A percentile compares a stretch with the other conserved stretches of the same genome.
Evolutionary conservation across 2,888 invertebrate species (phyloP).

Genomic region (Dugesia japonica): DNA sequence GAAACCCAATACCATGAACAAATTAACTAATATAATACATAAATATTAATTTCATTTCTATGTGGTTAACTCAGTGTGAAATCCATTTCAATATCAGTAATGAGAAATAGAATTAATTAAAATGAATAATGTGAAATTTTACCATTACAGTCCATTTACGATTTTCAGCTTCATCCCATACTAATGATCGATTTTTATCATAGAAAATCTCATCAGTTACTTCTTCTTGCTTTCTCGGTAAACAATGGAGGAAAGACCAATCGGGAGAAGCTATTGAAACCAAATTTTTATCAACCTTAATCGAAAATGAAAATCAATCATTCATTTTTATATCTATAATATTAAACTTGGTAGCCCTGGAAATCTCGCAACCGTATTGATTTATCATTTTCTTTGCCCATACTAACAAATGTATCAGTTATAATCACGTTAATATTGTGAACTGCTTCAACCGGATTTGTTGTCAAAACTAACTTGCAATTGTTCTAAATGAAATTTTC

Average conservation of each 20-base stretch:
- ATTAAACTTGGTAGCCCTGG: conserved; percentile 38
- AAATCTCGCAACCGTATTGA: conserved; percentile 38
- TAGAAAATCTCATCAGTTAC: conserved; percentile 41
- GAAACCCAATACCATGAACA: no score
- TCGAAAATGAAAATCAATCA: no score
- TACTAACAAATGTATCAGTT: conserved; percentile 41
- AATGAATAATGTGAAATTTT: no score
- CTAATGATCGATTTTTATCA: conserved; percentile 38
- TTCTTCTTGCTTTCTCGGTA: conserved; percentile 40
- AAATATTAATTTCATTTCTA: no score
- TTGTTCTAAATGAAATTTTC: conserved; percentile 1
- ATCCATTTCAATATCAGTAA: no score
- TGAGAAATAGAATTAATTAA: no score
- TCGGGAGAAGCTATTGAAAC: conserved; percentile 33
- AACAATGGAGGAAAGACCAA: conserved; percentile 41
- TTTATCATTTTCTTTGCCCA: conserved; percentile 40
- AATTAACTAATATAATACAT: no score
- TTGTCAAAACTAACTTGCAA: conserved; percentile 37
- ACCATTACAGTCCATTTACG: conserved; percentile 41
- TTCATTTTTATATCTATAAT: no score
- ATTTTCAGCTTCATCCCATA: conserved; percentile 42
- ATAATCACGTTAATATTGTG: conserved; percentile 39
- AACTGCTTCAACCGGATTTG: conserved; percentile 40
- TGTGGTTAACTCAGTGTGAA: no score
- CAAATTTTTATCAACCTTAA: background rate